Base-by-base conservation (phyloP, 2,113 vertebrate species). In the Lepidothrix coronata region DNA sequence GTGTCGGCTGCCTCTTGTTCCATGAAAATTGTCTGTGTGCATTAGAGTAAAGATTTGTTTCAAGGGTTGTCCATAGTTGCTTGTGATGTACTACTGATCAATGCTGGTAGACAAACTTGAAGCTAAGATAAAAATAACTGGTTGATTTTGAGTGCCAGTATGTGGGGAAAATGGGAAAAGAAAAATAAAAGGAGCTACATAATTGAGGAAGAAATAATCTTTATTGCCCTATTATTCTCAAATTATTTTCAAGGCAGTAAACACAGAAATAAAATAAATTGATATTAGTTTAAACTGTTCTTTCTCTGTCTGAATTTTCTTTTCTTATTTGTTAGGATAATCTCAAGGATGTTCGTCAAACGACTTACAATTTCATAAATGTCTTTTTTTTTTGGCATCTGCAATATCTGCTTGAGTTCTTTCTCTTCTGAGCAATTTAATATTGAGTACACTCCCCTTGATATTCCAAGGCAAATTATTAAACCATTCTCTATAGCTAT, bases 381-480 rank as follows among this genome's bases (percentile, higher is more conserved):
- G 19, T 27, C 20, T 84, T 33, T 49, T 83, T 83, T 89, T 82
- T 89, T 82, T 89, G 27, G n/a, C 2, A 1, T 73, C 39, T 77
- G 23, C 59, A 75, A 25, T 96, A 63, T 88, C 83, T 88, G 49
- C 54, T 72, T 79, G 88, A 88, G 24, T 78, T 89, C 63, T 73
- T 74, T 91, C 76, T 85, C 74, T 71, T 80, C 80, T 77, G 46
- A 94, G 70, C 86, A 96, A 91, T 95, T 97, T 97, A 96, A 94
- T 96, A 95, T 92, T 85, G 95, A 97, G 91, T 94, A 95, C 39
- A 49, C 89, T 96, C 96, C 97, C 93, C 89, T 91, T 68, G 88
- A 93, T 96, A 92, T 70, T 85, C 79, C 77, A 89, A 95, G 73
- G 83, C 73, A 95, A 91, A 96, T 97, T 97, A 97, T 97, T 96